Conservation (phyloP, 2,797 vertebrate species). For the Falco peregrinus region DNA sequence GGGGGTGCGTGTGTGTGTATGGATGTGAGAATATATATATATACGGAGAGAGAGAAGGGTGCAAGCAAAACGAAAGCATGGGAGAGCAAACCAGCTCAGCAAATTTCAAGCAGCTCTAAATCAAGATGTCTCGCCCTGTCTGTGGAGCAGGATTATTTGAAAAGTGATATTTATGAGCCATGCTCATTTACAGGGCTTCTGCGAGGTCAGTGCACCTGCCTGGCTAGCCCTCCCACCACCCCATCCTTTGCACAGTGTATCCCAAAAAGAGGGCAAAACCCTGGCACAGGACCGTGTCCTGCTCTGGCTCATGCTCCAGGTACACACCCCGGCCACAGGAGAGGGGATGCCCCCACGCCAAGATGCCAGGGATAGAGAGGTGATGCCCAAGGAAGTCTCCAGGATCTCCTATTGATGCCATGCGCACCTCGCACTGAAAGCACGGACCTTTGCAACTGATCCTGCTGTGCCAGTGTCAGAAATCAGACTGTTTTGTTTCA, state of each 20-base stretch:
- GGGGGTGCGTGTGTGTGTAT: accelerated
- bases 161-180: background rate
- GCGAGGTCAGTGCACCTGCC: background rate
- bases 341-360: background rate
- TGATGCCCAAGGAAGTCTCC: background rate
- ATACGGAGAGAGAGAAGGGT: background rate
- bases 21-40: background rate
- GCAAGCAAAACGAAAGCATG: background rate
- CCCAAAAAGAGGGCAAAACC: background rate
- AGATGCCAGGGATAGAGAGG: background rate
- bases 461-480: background rate
- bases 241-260: background rate
- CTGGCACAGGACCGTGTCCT: background rate
- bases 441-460: background rate
- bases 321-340: background rate
- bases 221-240: background rate
- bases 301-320: accelerated
- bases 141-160: background rate
- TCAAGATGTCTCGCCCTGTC: background rate
- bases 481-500: background rate
- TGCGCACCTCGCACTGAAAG: accelerated
- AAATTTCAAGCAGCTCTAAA: background rate
- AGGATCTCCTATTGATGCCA: background rate
- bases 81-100: conserved; percentile 1
- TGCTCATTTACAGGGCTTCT: background rate